A percentile compares a stretch with the other conserved stretches of the same genome.
Conservation (phyloP, 2,888 invertebrate genomes). For the Cantharis lateralis region DNA sequence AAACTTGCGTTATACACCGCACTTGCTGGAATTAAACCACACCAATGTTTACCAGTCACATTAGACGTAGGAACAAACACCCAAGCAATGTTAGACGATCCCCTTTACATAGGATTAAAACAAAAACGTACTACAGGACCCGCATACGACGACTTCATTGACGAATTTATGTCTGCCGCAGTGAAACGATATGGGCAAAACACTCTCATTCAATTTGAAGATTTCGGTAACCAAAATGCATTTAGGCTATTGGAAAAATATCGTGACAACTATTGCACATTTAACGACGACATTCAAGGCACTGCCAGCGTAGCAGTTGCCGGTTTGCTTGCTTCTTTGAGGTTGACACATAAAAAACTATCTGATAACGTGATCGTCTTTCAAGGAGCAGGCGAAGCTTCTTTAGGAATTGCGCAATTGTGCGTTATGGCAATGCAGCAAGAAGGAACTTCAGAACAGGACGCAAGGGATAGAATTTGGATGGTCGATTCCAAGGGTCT, state of each 20-base stretch:
- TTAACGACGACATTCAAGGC: slow-evolving; percentile 99
- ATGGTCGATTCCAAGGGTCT: slow-evolving; percentile 96
- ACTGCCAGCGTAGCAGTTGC: slow-evolving; percentile 96
- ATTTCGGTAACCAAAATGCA: slow-evolving; percentile 97
- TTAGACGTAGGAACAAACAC: slow-evolving; percentile 96
- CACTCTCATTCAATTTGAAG: slow-evolving; percentile 92
- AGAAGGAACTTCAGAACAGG: slow-evolving; percentile 76
- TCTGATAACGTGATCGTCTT: slow-evolving; percentile 88
- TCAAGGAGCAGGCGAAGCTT: slow-evolving; percentile 95
- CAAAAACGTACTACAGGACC: slow-evolving; percentile 82
- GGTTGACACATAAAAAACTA: slow-evolving; percentile 80
- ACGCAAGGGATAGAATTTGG: slow-evolving; percentile 85
- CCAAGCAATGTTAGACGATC: slow-evolving; percentile 73
- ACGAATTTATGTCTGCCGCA: slow-evolving; percentile 95
- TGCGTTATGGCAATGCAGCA: slow-evolving; percentile 91
- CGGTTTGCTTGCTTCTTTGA: slow-evolving; percentile 85
- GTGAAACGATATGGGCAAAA: slow-evolving; percentile 85
- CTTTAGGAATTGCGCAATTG: slow-evolving; percentile 76
- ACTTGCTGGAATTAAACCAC: slow-evolving; percentile 94
- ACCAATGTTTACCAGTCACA: slow-evolving; percentile 90
- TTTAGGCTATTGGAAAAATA: slow-evolving; percentile 92
- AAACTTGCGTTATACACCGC: slow-evolving; percentile 96
- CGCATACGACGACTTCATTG: slow-evolving; percentile 90
- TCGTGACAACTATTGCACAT: slow-evolving; percentile 86
- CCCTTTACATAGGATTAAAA: slow-evolving; percentile 91